phyloP scores from a whole-genome alignment of 2,797 vertebrate species.

The Pempheris klunzingeri region DNA sequence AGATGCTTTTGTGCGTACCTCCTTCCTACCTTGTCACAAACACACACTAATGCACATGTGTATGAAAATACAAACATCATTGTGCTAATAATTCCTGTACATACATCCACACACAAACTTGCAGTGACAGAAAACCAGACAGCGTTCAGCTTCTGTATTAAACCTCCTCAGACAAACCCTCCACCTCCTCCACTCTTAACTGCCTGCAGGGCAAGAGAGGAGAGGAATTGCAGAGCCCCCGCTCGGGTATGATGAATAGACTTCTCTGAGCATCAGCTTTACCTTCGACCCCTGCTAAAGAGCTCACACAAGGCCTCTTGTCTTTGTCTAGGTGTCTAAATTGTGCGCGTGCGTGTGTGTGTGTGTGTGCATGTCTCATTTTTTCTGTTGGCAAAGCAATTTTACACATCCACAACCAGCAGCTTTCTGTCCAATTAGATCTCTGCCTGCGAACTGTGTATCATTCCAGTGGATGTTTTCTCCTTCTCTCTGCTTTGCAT shows the following conservation, averaged over 20 bases:
- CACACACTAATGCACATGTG: background rate
- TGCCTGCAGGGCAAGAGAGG: constrained; percentile 13
- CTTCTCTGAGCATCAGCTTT: constrained; percentile 28
- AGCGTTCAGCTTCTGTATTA: constrained; percentile 2
- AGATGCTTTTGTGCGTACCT: constrained; percentile 20
- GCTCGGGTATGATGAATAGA: constrained; percentile 37
- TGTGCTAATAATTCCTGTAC: background rate
- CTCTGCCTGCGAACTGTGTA: constrained; percentile 37
- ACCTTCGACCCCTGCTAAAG: constrained; percentile 40
- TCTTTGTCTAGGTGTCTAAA: constrained; percentile 31
- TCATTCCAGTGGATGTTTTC: constrained; percentile 59
- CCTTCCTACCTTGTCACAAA: background rate
- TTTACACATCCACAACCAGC: constrained; percentile 50
- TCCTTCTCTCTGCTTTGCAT: constrained; percentile 76
- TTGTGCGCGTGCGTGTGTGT: background rate
- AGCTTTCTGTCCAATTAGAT: constrained; percentile 65
- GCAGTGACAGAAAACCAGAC: constrained; percentile 8
- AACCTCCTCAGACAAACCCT: constrained; percentile 17
- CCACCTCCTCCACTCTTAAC: constrained; percentile 25
- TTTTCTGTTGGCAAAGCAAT: constrained; percentile 42
- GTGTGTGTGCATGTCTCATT: background rate
- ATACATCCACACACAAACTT: background rate
- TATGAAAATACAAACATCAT: constrained; percentile 10
- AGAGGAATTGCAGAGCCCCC: constrained; percentile 9
- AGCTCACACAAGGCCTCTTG: constrained; percentile 29